Base-by-base conservation (phyloP, 2,888 invertebrate genomes). In the Hesperia comma region DNA sequence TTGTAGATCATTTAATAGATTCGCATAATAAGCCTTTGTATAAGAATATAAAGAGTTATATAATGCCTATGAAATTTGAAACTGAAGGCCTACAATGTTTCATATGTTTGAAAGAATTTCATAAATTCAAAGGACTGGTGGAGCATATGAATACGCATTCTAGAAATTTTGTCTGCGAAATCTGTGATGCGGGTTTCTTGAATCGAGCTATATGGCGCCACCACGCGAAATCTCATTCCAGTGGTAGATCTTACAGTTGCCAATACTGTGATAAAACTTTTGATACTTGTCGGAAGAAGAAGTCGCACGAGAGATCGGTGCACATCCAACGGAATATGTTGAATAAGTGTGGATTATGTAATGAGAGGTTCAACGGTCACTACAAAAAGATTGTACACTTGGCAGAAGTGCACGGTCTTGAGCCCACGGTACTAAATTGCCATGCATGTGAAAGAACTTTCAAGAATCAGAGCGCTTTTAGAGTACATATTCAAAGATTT, bases 241-340 rank as follows among this genome's bases (percentile, higher is more conserved):
- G 58, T 5, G 84, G 58, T 5, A 84, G 82, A 0, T 68, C 79
- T 10, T 77, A 75, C 63, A 75, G 77, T 63, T 85, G 85, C 66
- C 67, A 74, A 0, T 68, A 77, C 4, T 85, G 85, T 46, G 71
- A 74, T 0, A 78, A 84, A 68, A 72, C 70, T 68, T 91, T 84
- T 43, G 77, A 83, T 1, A 88, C 88, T 0, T 77, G 78, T 49
- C 76, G 82, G 7, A 88, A 87, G n/a, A 78, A 86, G 49, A 81
- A 83, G 54, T 76, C 83, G 0, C 92, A 93, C 56, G 85, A 85
- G 63, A 80, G 81, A 37, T 70, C 85, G 0, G 91, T 92, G 0
- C 92, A 88, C 40, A 74, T 79, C 0, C 78, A 82, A 53, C 77
- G 72, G n/a, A 80, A 79, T 61, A 74, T 79, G 72, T 21, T 76